Evolutionary conservation across 2,113 vertebrate species (phyloP), one percentile per base, ranked within the genome.

Genomic region (Planiliza haematocheilus): DNA sequence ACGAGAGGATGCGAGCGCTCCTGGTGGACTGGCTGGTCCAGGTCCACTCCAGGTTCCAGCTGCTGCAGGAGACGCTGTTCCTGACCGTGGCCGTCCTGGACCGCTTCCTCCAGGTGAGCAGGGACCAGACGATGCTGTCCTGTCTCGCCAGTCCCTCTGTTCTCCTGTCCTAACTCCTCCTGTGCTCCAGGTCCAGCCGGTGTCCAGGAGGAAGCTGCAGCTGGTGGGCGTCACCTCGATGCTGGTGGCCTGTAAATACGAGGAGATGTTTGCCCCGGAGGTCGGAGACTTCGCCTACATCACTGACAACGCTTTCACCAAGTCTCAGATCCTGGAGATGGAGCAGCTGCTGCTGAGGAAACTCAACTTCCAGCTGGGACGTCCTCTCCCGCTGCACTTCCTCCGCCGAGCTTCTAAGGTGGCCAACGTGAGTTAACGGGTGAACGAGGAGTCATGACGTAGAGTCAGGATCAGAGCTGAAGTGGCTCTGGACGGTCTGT

Each of bases 1-100:
- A 94, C 0, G 95, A 92, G 1, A 93, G 94, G 0, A 99, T 99
- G 98, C 92, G 97, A 0, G 95, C 96, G 0, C 94, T 98, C 14
- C 91, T 99, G n/a, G 86, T 99, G 1, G 97, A 99, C 88, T 99
- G 98, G 98, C 93, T 99, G 16, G 93, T 99, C 46, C 96, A 98
- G 81, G 97, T 99, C 17, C 97, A 98, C 84, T 94, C 95, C 43
- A 95, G 95, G 52, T 99, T 99, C 81, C 94, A 93, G 76, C 95
- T 99, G 53, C 88, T 99, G 81, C 97, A 97, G 86, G 98, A 99
- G 72, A 98, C 98, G 0, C 92, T 99, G 56, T 99, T 97, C 80
- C 95, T 99, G 95, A 95, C 96, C 0, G 86, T 99, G 8, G 95
- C 95, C 0, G 4, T 98, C 69, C 91, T 99, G 69, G 98, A 99